Percentiles rank a stretch among this genome's conserved stretches.
These are phyloP conservation scores for Sesia bembeciformis DNA, from an alignment of 2,888 invertebrate species.

Conservation along the genomic window DNA sequence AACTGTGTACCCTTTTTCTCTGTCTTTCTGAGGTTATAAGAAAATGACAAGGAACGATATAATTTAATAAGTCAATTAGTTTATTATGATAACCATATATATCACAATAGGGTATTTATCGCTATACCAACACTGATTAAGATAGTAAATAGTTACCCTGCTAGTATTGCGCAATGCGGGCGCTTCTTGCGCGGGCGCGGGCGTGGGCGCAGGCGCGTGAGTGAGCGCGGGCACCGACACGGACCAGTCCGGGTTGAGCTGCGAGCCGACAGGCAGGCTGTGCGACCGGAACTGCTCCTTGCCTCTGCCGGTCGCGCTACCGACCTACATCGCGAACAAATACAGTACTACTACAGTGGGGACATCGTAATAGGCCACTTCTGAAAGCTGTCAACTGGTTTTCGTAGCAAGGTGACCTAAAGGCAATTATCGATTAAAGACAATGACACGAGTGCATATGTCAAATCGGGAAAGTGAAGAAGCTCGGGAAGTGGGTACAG, in stretches of 20 bases:
- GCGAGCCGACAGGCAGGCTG: conserved; percentile 75
- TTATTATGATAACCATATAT: too few species aligned
- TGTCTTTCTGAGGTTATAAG: too few species aligned
- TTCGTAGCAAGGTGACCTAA: background rate
- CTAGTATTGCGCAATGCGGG: conserved; percentile 66
- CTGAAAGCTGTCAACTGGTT: background rate
- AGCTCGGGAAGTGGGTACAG: too few species aligned
- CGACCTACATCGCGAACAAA: conserved; percentile 13
- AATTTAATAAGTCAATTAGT: too few species aligned
- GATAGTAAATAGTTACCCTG: conserved; percentile 24
- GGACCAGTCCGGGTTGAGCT: conserved; percentile 62
- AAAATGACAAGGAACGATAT: too few species aligned
- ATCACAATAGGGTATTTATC: too few species aligned
- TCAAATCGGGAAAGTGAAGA: too few species aligned
- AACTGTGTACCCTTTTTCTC: too few species aligned
- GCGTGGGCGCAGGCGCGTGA: conserved; percentile 4
- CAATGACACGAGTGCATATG: too few species aligned
- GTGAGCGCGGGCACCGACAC: conserved; percentile 32
- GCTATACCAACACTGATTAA: background rate
- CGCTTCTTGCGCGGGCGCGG: conserved; percentile 24
- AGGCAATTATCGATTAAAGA: too few species aligned
- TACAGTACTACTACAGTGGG: background rate
- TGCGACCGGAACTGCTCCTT: conserved; percentile 77
- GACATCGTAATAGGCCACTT: background rate
- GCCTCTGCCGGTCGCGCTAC: conserved; percentile 13